phyloP scores from a whole-genome alignment of 1,140 invertebrate species.

The Lerema accius region DNA sequence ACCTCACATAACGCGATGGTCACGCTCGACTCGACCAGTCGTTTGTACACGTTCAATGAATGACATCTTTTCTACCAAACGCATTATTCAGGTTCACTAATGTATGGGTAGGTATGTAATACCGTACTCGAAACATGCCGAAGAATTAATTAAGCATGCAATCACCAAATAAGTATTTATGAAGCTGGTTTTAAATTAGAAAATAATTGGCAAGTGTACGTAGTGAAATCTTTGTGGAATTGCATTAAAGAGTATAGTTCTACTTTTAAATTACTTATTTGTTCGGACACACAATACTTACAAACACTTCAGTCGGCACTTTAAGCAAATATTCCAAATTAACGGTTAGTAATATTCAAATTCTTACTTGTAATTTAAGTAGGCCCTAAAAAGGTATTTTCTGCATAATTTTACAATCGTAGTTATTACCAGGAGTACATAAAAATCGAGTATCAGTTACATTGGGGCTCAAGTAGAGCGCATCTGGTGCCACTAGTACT shows the following conservation, averaged over 20 bases:
- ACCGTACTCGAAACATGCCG: conserved; percentile 49
- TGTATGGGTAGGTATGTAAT: conserved; percentile 14
- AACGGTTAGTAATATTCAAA: too few relatives aligned
- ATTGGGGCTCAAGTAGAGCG: conserved; percentile 23
- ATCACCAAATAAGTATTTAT: conserved; percentile 9
- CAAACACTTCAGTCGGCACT: too few relatives aligned
- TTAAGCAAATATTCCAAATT: too few relatives aligned
- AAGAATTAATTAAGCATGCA: conserved; percentile 56
- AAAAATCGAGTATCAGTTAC: neutral
- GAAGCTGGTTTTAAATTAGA: conserved; percentile 4
- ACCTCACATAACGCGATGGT: conserved; percentile 63
- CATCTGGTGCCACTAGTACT: conserved; percentile 44
- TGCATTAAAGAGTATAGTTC: too few relatives aligned
- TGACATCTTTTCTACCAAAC: conserved; percentile 54
- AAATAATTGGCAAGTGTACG: neutral
- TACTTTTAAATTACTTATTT: too few relatives aligned
- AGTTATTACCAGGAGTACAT: neutral
- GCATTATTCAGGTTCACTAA: conserved; percentile 51
- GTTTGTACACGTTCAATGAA: conserved; percentile 56
- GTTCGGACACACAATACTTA: too few relatives aligned
- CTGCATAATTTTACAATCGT: too few relatives aligned
- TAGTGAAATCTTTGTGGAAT: neutral
- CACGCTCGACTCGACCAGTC: conserved; percentile 53
- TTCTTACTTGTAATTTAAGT: too few relatives aligned
- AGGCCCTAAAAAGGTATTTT: too few relatives aligned